Evolutionary conservation across 2,797 vertebrate species (phyloP).

Genomic region (Tapirus indicus): DNA sequence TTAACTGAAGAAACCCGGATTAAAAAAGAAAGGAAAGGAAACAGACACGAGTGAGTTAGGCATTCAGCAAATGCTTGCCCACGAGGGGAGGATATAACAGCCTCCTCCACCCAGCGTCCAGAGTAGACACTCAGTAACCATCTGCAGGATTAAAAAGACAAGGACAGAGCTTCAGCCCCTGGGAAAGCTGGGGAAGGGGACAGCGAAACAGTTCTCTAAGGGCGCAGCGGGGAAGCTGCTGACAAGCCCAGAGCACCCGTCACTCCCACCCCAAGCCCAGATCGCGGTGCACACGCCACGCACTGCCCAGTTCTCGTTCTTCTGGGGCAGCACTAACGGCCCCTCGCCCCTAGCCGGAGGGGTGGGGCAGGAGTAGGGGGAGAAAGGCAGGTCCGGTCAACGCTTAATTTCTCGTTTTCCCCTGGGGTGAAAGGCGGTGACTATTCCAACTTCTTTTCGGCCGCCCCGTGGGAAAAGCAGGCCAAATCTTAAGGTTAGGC

Average conservation of each 20-base stretch:
- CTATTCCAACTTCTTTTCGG: constrained; percentile 77
- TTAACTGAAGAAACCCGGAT: constrained; percentile 61
- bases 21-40: constrained; percentile 36
- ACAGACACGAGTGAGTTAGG: constrained; percentile 54
- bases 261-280: constrained; percentile 66
- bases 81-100: constrained; percentile 47
- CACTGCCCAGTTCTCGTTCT: background rate
- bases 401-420: constrained; percentile 65
- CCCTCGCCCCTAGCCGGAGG: background rate
- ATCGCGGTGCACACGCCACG: background rate
- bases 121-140: constrained; percentile 64
- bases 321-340: background rate
- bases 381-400: background rate
- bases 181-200: background rate
- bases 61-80: constrained; percentile 73
- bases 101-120: constrained; percentile 51
- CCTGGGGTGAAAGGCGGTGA: constrained; percentile 37
- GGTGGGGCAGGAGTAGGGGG: background rate
- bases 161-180: constrained; percentile 48
- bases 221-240: constrained; percentile 13
- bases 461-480: constrained; percentile 65
- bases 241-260: constrained; percentile 57
- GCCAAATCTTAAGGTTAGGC: constrained; percentile 59
- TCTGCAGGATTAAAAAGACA: constrained; percentile 61
- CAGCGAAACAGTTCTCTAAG: background rate